Evolutionary conservation across 2,113 vertebrate genomes (phyloP).

Genomic region (Phalacrocorax aristotelis): DNA sequence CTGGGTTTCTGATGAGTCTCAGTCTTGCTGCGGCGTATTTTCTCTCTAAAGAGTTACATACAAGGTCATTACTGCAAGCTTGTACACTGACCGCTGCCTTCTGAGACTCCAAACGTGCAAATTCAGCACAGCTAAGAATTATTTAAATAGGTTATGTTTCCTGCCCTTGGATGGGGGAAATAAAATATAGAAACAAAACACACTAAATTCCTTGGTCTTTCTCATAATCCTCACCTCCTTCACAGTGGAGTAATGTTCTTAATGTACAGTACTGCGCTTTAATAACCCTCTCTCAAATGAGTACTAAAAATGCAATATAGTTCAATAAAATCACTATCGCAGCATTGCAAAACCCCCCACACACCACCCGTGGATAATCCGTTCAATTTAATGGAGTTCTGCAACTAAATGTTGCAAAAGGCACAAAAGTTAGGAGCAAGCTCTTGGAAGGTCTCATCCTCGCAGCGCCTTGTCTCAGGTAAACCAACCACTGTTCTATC

Average conservation of each 20-base stretch:
- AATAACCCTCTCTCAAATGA: slow-evolving; percentile 12
- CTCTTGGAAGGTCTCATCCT: background rate
- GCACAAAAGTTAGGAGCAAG: background rate
- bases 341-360: background rate
- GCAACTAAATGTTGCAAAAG: background rate
- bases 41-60: background rate
- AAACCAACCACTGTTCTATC: rapidly evolving
- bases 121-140: background rate
- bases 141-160: background rate
- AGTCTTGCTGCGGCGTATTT: background rate
- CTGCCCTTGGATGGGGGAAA: background rate
- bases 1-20: background rate
- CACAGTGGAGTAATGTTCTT: background rate
- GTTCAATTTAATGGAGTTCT: background rate
- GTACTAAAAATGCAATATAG: slow-evolving; percentile 47
- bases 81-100: background rate
- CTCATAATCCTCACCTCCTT: background rate
- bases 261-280: background rate
- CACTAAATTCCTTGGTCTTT: background rate
- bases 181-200: background rate
- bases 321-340: background rate
- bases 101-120: background rate
- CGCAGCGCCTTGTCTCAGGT: rapidly evolving
- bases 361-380: background rate
- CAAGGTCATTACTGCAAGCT: background rate